Base-by-base conservation (phyloP, 1,140 invertebrate genomes). In the Cydia strobilella region DNA sequence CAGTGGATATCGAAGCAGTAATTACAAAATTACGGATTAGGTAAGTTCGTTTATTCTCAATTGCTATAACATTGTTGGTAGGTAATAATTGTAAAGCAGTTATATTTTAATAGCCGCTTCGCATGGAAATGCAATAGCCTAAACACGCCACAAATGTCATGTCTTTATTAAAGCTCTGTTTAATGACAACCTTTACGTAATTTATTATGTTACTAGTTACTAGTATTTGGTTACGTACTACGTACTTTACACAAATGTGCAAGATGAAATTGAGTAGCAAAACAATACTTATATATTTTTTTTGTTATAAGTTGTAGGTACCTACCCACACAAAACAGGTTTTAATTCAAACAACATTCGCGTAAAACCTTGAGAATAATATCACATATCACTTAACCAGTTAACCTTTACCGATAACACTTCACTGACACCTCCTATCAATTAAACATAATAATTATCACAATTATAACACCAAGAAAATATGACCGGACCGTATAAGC, bases 401-500 rank as follows among this genome's bases (percentile, higher is more conserved):
- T 51, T 42, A 23, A 72, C 39, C 20, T 51, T 20, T 45, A 18
- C 27, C 66, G 65, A 69, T 69, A 69, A 69, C 65, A 35, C 27
- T 42, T 25, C 35, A 72, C 45, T 48, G 20, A 42, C 69, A 72
- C 42, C 48, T 48, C 71, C 18, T 45, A 72, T 69, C 42, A 59
- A 72, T 62, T 20, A 42, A 76, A 76, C 75, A 71, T 23, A 72
- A 63, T 62, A 72, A 75, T 48, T 59, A 71, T 39, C 63, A 71
- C 35, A 75, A n/a, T 42, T 54, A 75, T 25, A 42, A 45, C 54
- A 76, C 18, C 25, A 51, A 20, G 6, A 31, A 72, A 59, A 63
- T 76, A 76, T 80, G 80, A 82, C 83, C 77, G 73, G 51, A 78
- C 85, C 54, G 66, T 76, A 48, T 73, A 76, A 82, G 79, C 73